These are phyloP conservation scores for Solenodon paradoxus DNA, from an alignment of 2,113 vertebrate genomes.

Conservation along the genomic window DNA sequence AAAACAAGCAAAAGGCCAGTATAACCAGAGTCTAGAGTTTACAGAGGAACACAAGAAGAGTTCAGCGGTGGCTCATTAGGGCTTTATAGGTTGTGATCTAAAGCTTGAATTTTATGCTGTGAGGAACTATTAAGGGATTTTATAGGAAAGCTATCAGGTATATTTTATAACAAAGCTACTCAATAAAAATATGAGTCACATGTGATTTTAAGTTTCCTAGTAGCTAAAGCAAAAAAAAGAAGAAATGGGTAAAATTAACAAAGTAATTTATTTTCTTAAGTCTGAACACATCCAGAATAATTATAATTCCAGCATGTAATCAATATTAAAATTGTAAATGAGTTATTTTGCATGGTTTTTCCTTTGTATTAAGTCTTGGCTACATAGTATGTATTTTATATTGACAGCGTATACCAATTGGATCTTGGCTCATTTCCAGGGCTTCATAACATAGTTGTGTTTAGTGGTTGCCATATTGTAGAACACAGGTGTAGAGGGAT, in stretches of 20 bases:
- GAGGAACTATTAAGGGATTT: neutral
- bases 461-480: neutral
- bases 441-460: neutral
- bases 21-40: neutral
- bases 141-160: neutral
- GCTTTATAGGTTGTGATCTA: neutral
- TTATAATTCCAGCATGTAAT: neutral
- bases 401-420: neutral
- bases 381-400: neutral
- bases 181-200: neutral
- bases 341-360: neutral
- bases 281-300: neutral
- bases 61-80: neutral
- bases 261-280: neutral
- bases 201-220: neutral
- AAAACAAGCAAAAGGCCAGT: neutral
- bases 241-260: neutral
- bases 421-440: neutral
- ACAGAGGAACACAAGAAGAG: neutral
- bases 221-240: neutral
- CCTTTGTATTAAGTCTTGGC: neutral
- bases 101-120: neutral
- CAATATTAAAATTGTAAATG: neutral
- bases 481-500: neutral
- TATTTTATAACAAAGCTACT: neutral